Percentiles rank a stretch among this genome's conserved stretches.
Conservation (phyloP, 2,888 invertebrate species). For the Diaphora mendica region DNA sequence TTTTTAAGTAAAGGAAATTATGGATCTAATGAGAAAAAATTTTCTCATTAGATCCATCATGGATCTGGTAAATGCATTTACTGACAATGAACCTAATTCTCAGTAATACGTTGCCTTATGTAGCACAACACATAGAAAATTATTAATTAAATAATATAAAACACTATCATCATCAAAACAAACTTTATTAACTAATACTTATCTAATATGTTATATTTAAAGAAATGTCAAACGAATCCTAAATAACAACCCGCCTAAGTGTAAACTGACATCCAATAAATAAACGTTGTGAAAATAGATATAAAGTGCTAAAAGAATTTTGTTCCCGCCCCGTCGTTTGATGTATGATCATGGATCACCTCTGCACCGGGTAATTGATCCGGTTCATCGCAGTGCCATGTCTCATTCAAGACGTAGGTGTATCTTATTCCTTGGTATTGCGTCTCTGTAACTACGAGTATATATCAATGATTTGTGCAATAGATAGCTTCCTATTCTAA, state of each 20-base stretch:
- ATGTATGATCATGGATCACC: conserved; percentile 54
- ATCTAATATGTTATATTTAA: too few species aligned
- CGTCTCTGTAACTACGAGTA: neutral
- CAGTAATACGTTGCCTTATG: too few species aligned
- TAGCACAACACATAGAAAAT: too few species aligned
- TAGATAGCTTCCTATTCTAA: neutral
- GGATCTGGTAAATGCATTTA: too few species aligned
- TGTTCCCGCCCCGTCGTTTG: conserved; percentile 45
- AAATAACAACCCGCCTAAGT: conserved; percentile 40
- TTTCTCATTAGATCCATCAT: too few species aligned
- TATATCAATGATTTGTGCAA: neutral
- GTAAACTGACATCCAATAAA: conserved; percentile 51
- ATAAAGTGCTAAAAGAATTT: conserved; percentile 55
- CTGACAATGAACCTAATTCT: too few species aligned
- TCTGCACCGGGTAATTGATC: conserved; percentile 47
- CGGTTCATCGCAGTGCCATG: conserved; percentile 23
- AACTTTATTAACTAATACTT: too few species aligned
- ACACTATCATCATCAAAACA: too few species aligned
- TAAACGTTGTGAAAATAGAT: conserved; percentile 53
- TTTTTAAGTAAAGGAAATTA: too few species aligned
- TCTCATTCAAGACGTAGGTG: conserved; percentile 12
- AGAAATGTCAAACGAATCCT: conserved; percentile 3
- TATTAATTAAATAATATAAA: too few species aligned
- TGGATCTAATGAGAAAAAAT: too few species aligned
- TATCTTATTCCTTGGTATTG: neutral